Evolutionary conservation across 1,140 invertebrate genomes (phyloP).

Genomic region (Bombus affinis): DNA sequence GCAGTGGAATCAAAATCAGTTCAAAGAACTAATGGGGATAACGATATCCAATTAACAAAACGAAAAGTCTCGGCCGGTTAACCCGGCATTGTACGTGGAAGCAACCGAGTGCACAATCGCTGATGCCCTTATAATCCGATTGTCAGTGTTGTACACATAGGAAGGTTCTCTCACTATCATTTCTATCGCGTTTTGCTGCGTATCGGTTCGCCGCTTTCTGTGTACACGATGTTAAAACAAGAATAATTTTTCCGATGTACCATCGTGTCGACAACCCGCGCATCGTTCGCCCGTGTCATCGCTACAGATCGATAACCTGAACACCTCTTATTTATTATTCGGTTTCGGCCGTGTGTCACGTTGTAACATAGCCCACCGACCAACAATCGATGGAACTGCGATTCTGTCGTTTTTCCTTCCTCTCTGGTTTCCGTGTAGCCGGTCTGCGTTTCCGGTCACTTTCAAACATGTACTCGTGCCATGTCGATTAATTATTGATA

Average conservation of each 20-base stretch:
- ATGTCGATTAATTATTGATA: not conserved
- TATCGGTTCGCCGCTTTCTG: too few relatives aligned
- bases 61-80: not conserved
- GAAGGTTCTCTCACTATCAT: too few relatives aligned
- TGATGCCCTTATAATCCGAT: constrained; percentile 51
- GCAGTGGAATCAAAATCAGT: too few relatives aligned
- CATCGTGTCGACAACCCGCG: not conserved
- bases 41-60: not conserved
- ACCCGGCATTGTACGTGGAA: not conserved
- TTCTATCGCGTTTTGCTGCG: not conserved
- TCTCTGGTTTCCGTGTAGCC: not conserved
- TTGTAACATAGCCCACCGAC: not conserved
- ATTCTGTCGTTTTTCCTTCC: not conserved
- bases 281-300: not conserved
- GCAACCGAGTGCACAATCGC: not conserved
- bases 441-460: not conserved
- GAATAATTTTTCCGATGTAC: constrained; percentile 8
- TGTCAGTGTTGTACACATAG: constrained; percentile 23
- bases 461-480: not conserved
- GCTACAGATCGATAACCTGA: constrained; percentile 26
- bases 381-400: not conserved
- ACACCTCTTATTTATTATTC: constrained; percentile 26
- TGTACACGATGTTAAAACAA: not conserved
- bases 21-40: not conserved
- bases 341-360: not conserved